Evolutionary conservation across 2,888 invertebrate species (phyloP).

Genomic region (Drosophila histrio): DNA sequence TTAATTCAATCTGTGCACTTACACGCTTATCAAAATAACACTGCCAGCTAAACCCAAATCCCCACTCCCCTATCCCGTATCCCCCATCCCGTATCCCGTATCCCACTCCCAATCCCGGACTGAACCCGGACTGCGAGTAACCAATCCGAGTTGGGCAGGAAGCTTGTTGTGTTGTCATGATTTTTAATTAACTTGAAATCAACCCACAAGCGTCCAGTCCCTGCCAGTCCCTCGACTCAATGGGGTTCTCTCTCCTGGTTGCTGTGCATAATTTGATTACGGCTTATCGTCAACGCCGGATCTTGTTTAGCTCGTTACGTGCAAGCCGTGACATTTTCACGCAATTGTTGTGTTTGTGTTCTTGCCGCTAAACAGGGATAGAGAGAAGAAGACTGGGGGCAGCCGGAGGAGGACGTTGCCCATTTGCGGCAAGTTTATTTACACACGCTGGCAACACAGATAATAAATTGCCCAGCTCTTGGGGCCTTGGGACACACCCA

Average conservation of each 20-base stretch:
- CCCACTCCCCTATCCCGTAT: conserved; percentile 3
- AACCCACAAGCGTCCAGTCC: conserved; percentile 58
- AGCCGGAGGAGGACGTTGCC: not conserved
- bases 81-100: not conserved
- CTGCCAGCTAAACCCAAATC: conserved; percentile 29
- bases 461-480: conserved; percentile 73
- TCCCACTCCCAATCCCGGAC: not conserved
- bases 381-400: not conserved
- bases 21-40: conserved; percentile 73
- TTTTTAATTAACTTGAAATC: conserved; percentile 82
- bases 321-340: conserved; percentile 81
- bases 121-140: not conserved
- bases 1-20: conserved; percentile 81
- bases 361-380: too few relatives aligned
- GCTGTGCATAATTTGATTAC: conserved; percentile 81
- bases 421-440: conserved; percentile 68
- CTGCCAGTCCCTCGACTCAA: not conserved
- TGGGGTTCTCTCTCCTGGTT: conserved; percentile 24
- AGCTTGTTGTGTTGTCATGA: conserved; percentile 65
- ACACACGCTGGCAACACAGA: conserved; percentile 78
- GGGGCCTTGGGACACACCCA: conserved; percentile 57
- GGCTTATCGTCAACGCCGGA: conserved; percentile 68
- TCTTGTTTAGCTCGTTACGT: conserved; percentile 80
- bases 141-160: conserved; percentile 30
- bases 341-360: conserved; percentile 71